A percentile compares a stretch with the other conserved stretches of the same genome.
Evolutionary conservation across 2,113 vertebrate species (phyloP).

Genomic region (Cyanoliseus patagonus): DNA sequence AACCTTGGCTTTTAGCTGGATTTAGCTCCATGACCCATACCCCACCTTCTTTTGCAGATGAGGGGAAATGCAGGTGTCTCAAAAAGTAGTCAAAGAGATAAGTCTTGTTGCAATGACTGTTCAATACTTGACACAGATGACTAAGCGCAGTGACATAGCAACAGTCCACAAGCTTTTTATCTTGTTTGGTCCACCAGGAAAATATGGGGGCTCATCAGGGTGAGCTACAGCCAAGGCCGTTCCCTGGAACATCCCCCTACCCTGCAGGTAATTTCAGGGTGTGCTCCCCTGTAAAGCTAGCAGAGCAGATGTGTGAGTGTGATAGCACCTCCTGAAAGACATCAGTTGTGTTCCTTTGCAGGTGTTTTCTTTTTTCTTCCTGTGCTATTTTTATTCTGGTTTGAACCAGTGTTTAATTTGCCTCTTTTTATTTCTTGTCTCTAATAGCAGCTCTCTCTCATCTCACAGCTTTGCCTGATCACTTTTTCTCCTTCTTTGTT

Average conservation of each 20-base stretch:
- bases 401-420: conserved; percentile 52
- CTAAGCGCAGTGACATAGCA: neutral
- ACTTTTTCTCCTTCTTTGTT: neutral
- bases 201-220: rapidly evolving
- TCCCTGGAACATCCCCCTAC: neutral
- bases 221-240: neutral
- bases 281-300: neutral
- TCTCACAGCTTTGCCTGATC: neutral
- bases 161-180: neutral
- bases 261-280: neutral
- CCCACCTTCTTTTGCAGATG: neutral
- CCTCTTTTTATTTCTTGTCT: conserved; percentile 12
- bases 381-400: conserved; percentile 35
- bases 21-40: neutral
- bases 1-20: neutral
- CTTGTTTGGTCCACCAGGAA: neutral
- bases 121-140: neutral
- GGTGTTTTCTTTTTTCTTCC: neutral
- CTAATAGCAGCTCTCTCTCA: neutral
- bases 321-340: conserved; percentile 8
- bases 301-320: neutral
- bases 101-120: neutral
- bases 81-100: neutral
- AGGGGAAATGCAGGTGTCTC: neutral
- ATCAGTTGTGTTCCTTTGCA: neutral